A percentile compares a stretch with the other conserved stretches of the same genome.
Evolutionary conservation across 2,888 invertebrate species (phyloP).

Genomic region (Eucriotettix oculatus): DNA sequence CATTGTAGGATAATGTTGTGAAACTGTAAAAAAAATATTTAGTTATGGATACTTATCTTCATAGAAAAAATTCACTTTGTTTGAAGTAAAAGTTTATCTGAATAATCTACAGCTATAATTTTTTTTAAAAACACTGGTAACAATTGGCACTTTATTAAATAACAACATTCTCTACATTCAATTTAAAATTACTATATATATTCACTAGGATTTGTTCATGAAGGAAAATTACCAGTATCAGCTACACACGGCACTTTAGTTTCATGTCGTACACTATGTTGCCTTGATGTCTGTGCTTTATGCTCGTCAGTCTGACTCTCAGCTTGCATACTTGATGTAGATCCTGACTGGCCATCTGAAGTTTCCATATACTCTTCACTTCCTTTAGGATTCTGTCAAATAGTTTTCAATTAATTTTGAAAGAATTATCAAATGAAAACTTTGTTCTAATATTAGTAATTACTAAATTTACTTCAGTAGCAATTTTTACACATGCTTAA

Average conservation of each 20-base stretch:
- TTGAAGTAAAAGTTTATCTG: too few relatives aligned
- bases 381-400: neutral
- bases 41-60: too few relatives aligned
- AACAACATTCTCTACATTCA: slow-evolving; percentile 2
- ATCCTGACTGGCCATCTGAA: slow-evolving; percentile 13
- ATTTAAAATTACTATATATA: neutral
- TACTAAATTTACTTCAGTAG: too few relatives aligned
- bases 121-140: too few relatives aligned
- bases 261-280: slow-evolving; percentile 23
- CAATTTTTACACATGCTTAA: too few relatives aligned
- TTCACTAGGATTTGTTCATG: neutral
- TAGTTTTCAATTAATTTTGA: too few relatives aligned
- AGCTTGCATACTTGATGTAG: slow-evolving; percentile 25
- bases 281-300: slow-evolving; percentile 41
- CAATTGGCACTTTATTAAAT: neutral
- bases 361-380: slow-evolving; percentile 22
- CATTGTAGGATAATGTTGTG: slow-evolving; percentile 66
- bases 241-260: slow-evolving; percentile 51
- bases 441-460: too few relatives aligned
- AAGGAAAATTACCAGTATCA: slow-evolving; percentile 39
- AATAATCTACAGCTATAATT: too few relatives aligned
- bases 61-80: too few relatives aligned
- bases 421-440: too few relatives aligned
- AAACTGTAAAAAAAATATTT: slow-evolving; percentile 28
- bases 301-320: slow-evolving; percentile 67